Percentiles rank a stretch among this genome's conserved stretches.
Evolutionary conservation across 1,140 invertebrate genomes (phyloP).

Genomic region (Drosophila sp.): DNA sequence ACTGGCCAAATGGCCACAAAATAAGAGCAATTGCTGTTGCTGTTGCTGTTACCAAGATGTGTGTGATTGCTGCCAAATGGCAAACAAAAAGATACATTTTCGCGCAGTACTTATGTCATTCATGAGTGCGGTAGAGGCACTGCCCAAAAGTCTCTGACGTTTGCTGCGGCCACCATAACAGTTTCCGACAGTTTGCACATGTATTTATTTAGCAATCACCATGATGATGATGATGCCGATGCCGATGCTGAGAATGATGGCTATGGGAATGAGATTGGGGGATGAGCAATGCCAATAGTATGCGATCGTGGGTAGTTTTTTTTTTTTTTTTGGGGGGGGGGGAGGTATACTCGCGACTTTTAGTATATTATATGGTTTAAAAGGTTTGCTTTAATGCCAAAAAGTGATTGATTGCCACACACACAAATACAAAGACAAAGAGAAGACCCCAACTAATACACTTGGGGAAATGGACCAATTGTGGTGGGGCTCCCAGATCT

Average conservation of each 20-base stretch:
- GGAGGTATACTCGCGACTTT: constrained; percentile 15
- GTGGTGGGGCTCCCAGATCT: constrained; percentile 2
- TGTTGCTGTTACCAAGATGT: constrained; percentile 44
- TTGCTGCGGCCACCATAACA: constrained; percentile 27
- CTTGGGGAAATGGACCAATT: not conserved
- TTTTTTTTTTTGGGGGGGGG: no score
- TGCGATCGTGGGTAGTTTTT: constrained; percentile 42
- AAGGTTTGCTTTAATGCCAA: constrained; percentile 59
- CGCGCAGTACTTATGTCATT: constrained; percentile 70
- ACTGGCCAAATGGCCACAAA: constrained; percentile 51
- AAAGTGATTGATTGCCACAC: constrained; percentile 69
- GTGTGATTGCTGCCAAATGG: constrained; percentile 14
- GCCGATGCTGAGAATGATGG: constrained; percentile 13
- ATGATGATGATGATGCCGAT: constrained; percentile 18
- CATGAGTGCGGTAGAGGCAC: constrained; percentile 35
- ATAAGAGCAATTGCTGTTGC: constrained; percentile 30
- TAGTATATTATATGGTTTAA: constrained; percentile 67
- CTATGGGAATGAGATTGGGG: constrained; percentile 7
- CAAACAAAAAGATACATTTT: constrained; percentile 44
- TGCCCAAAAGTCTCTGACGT: constrained; percentile 45
- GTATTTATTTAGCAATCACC: constrained; percentile 24
- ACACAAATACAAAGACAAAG: not conserved
- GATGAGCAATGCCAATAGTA: constrained; percentile 76
- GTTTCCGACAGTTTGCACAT: constrained; percentile 49
- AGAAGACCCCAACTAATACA: not conserved